A percentile compares a stretch with the other conserved stretches of the same genome.
Evolutionary conservation across 2,797 vertebrate genomes (phyloP).

Genomic region (Myotis daubentonii): DNA sequence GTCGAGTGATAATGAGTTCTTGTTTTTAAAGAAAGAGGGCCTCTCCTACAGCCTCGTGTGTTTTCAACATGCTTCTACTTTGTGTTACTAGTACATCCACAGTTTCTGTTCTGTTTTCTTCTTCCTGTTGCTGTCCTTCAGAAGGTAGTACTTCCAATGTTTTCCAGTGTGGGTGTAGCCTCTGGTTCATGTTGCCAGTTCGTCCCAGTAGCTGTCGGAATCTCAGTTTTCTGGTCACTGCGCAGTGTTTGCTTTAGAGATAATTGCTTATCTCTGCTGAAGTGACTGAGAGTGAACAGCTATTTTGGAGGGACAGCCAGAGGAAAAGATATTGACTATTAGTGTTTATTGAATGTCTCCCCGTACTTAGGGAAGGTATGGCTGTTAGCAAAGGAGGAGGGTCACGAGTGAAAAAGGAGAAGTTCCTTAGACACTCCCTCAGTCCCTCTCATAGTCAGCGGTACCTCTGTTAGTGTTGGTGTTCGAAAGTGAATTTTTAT

Average conservation of each 20-base stretch:
- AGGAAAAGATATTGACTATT: background rate
- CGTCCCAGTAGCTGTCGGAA: rapidly evolving
- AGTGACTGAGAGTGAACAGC: background rate
- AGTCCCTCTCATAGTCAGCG: background rate
- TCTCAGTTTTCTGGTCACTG: background rate
- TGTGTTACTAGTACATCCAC: background rate
- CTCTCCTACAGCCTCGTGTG: background rate
- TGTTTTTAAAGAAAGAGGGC: background rate
- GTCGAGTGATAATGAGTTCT: background rate
- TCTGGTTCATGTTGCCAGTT: background rate
- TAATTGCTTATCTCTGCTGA: background rate
- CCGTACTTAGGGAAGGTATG: background rate
- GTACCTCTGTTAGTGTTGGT: background rate
- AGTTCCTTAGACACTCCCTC: background rate
- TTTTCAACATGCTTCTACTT: background rate
- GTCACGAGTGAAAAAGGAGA: background rate
- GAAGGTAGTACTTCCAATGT: background rate
- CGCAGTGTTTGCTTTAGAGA: too few relatives aligned
- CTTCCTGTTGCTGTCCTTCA: background rate
- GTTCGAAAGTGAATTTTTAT: background rate
- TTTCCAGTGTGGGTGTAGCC: background rate
- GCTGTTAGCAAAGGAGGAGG: background rate
- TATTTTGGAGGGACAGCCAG: background rate
- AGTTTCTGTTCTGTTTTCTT: background rate
- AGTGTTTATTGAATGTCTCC: background rate